Conservation (phyloP, 2,797 vertebrate species). For the Lepus townsendii region DNA sequence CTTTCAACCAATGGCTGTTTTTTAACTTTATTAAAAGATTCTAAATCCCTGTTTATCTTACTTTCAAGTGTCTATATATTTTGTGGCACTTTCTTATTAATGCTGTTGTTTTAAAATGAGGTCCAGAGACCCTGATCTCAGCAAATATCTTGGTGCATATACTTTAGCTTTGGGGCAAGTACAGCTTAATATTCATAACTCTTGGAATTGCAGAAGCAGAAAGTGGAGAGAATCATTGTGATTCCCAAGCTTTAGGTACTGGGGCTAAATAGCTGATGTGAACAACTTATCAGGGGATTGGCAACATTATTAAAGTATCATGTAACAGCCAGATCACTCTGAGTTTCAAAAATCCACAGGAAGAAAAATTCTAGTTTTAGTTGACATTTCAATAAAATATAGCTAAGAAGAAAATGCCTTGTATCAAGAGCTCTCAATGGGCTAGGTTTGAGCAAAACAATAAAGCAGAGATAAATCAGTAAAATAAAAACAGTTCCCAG, state of each 20-base stretch:
- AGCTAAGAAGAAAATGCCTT: constrained; percentile 86
- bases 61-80: constrained; percentile 84
- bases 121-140: constrained; percentile 90
- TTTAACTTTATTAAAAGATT: constrained; percentile 78
- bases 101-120: constrained; percentile 90
- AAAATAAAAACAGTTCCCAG: constrained; percentile 78
- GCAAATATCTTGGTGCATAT: constrained; percentile 90
- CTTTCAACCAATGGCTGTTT: constrained; percentile 80
- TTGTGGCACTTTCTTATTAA: constrained; percentile 88
- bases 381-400: constrained; percentile 89
- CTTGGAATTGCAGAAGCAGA: constrained; percentile 87
- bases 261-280: constrained; percentile 91
- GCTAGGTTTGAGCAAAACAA: constrained; percentile 83
- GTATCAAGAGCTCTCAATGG: constrained; percentile 83
- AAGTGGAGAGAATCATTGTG: constrained; percentile 88
- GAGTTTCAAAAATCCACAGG: constrained; percentile 87
- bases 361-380: constrained; percentile 82
- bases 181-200: constrained; percentile 91
- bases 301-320: constrained; percentile 90
- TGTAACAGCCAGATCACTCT: constrained; percentile 86
- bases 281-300: constrained; percentile 90
- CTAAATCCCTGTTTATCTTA: constrained; percentile 83
- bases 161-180: constrained; percentile 91
- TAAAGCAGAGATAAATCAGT: constrained; percentile 75
- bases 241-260: constrained; percentile 89